Evolutionary conservation across 2,888 invertebrate genomes (phyloP).

Genomic region (Nysson spinosus): DNA sequence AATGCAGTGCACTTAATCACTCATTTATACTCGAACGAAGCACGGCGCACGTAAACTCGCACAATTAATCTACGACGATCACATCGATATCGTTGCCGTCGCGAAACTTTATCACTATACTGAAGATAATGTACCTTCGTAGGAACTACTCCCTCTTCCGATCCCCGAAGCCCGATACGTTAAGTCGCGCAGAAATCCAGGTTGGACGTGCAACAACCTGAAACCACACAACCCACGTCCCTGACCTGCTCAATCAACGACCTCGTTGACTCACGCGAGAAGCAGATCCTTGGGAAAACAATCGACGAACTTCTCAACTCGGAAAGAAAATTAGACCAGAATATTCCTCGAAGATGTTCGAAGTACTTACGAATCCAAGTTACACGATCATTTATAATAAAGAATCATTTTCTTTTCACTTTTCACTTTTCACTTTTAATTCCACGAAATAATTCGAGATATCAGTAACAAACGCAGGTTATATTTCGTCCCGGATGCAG

Average conservation of each 20-base stretch:
- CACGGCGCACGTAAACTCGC: conserved; percentile 13
- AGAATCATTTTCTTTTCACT: background rate
- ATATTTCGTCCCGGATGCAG: too few species aligned
- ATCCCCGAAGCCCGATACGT: conserved; percentile 35
- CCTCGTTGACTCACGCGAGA: conserved; percentile 61
- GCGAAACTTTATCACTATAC: conserved; percentile 25
- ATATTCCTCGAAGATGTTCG: background rate
- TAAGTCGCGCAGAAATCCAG: conserved; percentile 59
- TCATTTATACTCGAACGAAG: background rate
- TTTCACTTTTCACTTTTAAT: background rate
- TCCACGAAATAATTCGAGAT: too few species aligned
- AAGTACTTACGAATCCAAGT: background rate
- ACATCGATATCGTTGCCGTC: conserved; percentile 38
- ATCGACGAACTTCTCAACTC: conserved; percentile 45
- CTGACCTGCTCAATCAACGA: conserved; percentile 59
- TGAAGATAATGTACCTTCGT: conserved; percentile 15
- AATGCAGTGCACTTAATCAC: too few species aligned
- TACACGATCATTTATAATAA: background rate
- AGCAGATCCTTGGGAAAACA: conserved; percentile 44
- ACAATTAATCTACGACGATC: conserved; percentile 13
- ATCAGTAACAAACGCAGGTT: too few species aligned
- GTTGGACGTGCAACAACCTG: conserved; percentile 51
- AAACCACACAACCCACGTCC: conserved; percentile 51
- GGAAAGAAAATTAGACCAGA: background rate
- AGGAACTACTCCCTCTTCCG: background rate